A percentile compares a stretch with the other conserved stretches of the same genome.
Evolutionary conservation across 2,888 invertebrate species (phyloP).

Genomic region (Ochropacha duplaris): DNA sequence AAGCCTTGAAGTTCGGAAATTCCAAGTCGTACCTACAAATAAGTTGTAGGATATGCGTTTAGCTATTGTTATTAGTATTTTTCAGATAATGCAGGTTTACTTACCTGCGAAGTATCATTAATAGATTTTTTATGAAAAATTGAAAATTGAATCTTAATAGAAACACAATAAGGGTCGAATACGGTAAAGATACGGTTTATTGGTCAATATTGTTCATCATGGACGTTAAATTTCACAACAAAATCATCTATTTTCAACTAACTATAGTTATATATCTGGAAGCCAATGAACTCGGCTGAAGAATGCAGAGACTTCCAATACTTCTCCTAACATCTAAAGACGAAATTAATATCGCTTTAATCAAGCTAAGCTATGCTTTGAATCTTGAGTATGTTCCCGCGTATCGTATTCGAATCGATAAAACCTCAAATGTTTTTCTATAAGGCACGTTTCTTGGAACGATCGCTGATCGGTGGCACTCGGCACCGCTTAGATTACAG

Average conservation of each 20-base stretch:
- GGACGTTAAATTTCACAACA: not conserved
- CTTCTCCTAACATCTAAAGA: slow-evolving; percentile 34
- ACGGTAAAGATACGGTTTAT: not conserved
- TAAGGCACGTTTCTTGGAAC: slow-evolving; percentile 78
- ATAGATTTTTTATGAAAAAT: too few relatives aligned
- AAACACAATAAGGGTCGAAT: too few relatives aligned
- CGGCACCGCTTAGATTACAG: slow-evolving; percentile 59
- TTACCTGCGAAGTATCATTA: too few relatives aligned
- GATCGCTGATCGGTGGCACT: slow-evolving; percentile 28
- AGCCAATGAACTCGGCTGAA: slow-evolving; percentile 27
- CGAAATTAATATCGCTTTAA: slow-evolving; percentile 40
- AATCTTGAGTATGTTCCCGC: slow-evolving; percentile 63
- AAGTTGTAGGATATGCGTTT: too few relatives aligned
- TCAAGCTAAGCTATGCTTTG: slow-evolving; percentile 52
- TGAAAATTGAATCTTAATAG: too few relatives aligned
- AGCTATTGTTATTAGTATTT: too few relatives aligned
- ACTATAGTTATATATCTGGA: not conserved
- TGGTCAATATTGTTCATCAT: not conserved
- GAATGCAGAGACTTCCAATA: slow-evolving; percentile 13
- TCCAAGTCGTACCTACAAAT: too few relatives aligned
- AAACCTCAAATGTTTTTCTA: slow-evolving; percentile 72
- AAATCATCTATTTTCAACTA: not conserved
- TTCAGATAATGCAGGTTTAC: too few relatives aligned
- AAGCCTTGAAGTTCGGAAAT: too few relatives aligned
- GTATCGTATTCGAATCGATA: slow-evolving; percentile 73